Conservation (phyloP, 1,140 invertebrate genomes). For the Nymphalis io region DNA sequence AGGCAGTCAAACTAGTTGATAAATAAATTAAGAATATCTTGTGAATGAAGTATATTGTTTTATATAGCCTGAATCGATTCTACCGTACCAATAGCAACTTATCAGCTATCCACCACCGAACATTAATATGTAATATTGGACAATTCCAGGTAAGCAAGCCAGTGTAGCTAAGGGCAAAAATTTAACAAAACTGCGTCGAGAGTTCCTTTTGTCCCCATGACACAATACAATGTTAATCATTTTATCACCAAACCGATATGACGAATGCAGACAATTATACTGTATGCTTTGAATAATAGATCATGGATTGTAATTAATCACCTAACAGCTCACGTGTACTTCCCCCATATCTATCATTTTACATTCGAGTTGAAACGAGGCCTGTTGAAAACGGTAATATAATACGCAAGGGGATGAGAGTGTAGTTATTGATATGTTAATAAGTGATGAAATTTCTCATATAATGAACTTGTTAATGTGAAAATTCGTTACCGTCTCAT, state of each 20-base stretch:
- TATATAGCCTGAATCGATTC: too few relatives aligned
- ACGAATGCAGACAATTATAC: slow-evolving; percentile 2
- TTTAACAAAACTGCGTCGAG: too few relatives aligned
- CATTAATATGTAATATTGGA: too few relatives aligned
- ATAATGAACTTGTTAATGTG: slow-evolving; percentile 34
- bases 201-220: too few relatives aligned
- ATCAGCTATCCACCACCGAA: too few relatives aligned
- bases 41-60: too few relatives aligned
- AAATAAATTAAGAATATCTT: too few relatives aligned
- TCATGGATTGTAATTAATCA: slow-evolving; percentile 46
- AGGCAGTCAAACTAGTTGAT: too few relatives aligned
- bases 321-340: slow-evolving; percentile 40
- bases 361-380: slow-evolving; percentile 40
- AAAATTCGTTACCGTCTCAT: slow-evolving; percentile 15
- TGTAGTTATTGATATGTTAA: slow-evolving; percentile 35
- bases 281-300: slow-evolving; percentile 22
- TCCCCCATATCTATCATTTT: slow-evolving; percentile 38
- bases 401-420: slow-evolving; percentile 26
- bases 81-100: too few relatives aligned
- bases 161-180: too few relatives aligned
- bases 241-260: background rate
- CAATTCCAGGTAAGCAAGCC: too few relatives aligned
- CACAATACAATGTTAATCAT: background rate
- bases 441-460: slow-evolving; percentile 14
- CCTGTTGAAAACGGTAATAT: slow-evolving; percentile 33